Percentiles rank a stretch among this genome's conserved stretches.
Evolutionary conservation across 2,797 vertebrate genomes (phyloP).

Genomic region (Huso huso): DNA sequence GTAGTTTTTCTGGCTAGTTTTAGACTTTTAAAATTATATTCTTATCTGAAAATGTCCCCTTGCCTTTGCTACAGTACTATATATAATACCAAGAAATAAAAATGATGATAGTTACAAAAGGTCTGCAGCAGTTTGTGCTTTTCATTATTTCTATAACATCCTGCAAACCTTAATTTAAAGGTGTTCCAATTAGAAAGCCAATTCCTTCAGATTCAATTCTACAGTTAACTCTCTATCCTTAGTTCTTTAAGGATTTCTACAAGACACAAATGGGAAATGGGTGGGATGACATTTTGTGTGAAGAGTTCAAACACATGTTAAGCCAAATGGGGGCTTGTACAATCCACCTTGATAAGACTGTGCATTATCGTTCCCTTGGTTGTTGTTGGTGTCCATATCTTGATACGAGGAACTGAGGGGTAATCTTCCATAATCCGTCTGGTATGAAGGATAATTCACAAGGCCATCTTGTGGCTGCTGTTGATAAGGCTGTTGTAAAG

Average conservation of each 20-base stretch:
- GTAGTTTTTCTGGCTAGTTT: too few species aligned
- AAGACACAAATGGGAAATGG: constrained; percentile 5
- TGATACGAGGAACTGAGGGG: constrained; percentile 83
- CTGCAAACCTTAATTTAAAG: too few species aligned
- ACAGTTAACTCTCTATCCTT: neutral
- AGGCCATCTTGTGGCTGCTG: constrained; percentile 62
- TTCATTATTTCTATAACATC: too few species aligned
- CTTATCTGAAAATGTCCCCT: too few species aligned
- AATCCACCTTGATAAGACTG: constrained; percentile 86
- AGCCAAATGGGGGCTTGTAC: neutral
- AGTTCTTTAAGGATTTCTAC: neutral
- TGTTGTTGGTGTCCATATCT: constrained; percentile 68
- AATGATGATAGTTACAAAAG: too few species aligned
- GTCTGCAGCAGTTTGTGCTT: too few species aligned
- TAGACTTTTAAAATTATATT: too few species aligned
- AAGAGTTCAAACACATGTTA: too few species aligned
- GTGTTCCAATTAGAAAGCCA: too few species aligned
- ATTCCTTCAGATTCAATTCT: neutral
- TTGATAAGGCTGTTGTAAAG: constrained; percentile 62
- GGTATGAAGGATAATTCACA: constrained; percentile 51
- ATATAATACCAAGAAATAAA: too few species aligned
- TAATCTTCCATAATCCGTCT: constrained; percentile 57
- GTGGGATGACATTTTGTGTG: constrained; percentile 2
- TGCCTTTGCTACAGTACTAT: too few species aligned
- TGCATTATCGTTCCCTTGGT: constrained; percentile 65